Evolutionary conservation across 2,113 vertebrate species (phyloP).

Genomic region (Notothenia rossii): DNA sequence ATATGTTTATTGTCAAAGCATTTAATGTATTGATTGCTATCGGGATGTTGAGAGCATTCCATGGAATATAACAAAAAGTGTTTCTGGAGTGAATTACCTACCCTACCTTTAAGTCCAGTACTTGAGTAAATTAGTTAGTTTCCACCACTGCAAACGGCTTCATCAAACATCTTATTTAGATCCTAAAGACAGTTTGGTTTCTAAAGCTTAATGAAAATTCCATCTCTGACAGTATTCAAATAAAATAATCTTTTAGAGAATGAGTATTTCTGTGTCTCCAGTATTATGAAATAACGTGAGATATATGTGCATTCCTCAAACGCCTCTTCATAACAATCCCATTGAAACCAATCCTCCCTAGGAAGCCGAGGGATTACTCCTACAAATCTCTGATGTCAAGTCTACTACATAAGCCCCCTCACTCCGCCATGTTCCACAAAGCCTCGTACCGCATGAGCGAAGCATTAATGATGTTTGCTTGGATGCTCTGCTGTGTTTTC

Average conservation of each 20-base stretch:
- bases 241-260: background rate
- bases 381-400: constrained; percentile 81
- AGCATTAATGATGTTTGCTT: constrained; percentile 52
- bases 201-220: background rate
- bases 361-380: constrained; percentile 75
- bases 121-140: no score
- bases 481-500: constrained; percentile 48
- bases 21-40: no score
- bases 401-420: constrained; percentile 63
- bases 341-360: constrained; percentile 74
- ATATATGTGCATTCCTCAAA: constrained; percentile 70
- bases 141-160: background rate
- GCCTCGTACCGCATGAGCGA: constrained; percentile 39
- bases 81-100: no score
- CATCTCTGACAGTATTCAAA: background rate
- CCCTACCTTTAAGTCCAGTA: no score
- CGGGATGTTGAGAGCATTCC: no score
- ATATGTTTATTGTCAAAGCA: no score
- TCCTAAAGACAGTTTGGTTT: background rate
- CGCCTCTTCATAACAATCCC: constrained; percentile 64
- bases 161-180: background rate
- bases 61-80: no score
- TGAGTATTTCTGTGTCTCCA: background rate
- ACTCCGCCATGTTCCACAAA: constrained; percentile 55
- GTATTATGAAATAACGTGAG: constrained; percentile 33